Evolutionary conservation across 2,888 invertebrate genomes (phyloP).

Genomic region (Hydrotaea diabolus): DNA sequence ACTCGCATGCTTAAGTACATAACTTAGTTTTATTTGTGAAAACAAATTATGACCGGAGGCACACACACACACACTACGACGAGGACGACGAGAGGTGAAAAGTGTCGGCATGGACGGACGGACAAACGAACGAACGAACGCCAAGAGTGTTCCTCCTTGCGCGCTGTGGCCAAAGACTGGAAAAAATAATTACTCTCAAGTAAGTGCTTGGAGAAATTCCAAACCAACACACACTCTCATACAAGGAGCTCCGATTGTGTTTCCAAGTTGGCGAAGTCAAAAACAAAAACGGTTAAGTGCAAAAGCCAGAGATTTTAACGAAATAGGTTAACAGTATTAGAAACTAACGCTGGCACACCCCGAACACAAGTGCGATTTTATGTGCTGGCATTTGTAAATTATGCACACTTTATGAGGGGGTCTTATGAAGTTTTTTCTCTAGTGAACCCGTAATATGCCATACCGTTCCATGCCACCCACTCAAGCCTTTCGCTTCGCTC

Average conservation of each 20-base stretch:
- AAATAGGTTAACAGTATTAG: constrained; percentile 26
- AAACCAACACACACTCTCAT: neutral
- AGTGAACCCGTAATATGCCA: neutral
- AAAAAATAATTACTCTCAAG: constrained; percentile 28
- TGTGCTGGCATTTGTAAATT: neutral
- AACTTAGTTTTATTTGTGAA: constrained; percentile 3
- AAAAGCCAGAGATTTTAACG: neutral
- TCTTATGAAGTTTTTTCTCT: neutral
- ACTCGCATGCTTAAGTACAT: constrained; percentile 4
- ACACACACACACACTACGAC: neutral
- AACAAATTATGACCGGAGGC: neutral
- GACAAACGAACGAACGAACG: neutral
- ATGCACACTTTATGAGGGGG: neutral
- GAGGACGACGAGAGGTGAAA: neutral
- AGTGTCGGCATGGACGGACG: neutral
- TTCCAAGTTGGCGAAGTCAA: neutral
- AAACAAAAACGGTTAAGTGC: neutral
- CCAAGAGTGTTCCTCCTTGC: neutral
- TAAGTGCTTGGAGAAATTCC: constrained; percentile 5
- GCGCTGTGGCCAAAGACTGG: constrained; percentile 1
- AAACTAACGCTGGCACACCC: neutral
- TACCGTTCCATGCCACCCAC: neutral
- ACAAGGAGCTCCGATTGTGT: neutral
- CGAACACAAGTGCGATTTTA: neutral
- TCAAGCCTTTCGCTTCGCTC: neutral